A percentile compares a stretch with the other conserved stretches of the same genome.
Evolutionary conservation across 1,140 invertebrate genomes (phyloP).

Genomic region (Steinernema feltiae): DNA sequence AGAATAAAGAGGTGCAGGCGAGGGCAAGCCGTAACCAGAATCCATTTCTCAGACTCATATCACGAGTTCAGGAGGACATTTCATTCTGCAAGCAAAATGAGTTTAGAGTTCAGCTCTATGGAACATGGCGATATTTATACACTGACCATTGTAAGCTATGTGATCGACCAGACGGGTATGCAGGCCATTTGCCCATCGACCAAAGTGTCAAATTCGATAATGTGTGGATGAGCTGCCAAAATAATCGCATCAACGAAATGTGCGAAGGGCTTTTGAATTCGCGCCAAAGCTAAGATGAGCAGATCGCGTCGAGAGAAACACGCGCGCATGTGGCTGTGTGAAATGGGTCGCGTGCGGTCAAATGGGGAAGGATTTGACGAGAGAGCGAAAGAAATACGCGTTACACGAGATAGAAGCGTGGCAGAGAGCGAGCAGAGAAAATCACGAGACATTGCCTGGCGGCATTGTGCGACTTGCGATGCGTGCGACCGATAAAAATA

Average conservation of each 20-base stretch:
- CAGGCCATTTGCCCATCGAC: too few relatives aligned
- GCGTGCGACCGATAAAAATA: slow-evolving; percentile 15
- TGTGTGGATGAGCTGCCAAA: not conserved
- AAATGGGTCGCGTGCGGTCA: not conserved
- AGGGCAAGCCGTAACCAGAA: not conserved
- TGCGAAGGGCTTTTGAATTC: not conserved
- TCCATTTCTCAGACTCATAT: not conserved
- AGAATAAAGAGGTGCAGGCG: not conserved
- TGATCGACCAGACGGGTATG: too few relatives aligned
- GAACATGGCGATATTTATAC: not conserved
- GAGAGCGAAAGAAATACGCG: not conserved
- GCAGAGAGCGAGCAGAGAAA: not conserved
- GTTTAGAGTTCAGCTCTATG: not conserved
- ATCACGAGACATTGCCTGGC: not conserved
- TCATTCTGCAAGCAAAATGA: not conserved
- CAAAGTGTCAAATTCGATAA: not conserved
- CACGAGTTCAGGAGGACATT: not conserved
- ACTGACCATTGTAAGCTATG: too few relatives aligned
- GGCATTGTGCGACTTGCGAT: slow-evolving; percentile 8
- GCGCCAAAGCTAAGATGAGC: not conserved
- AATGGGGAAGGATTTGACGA: not conserved
- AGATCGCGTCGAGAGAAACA: not conserved
- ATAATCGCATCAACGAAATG: not conserved
- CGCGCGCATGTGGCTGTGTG: slow-evolving; percentile 7
- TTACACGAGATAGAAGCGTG: not conserved